phyloP scores from a whole-genome alignment of 2,797 vertebrate genomes.

The Eutrigla gurnardus region DNA sequence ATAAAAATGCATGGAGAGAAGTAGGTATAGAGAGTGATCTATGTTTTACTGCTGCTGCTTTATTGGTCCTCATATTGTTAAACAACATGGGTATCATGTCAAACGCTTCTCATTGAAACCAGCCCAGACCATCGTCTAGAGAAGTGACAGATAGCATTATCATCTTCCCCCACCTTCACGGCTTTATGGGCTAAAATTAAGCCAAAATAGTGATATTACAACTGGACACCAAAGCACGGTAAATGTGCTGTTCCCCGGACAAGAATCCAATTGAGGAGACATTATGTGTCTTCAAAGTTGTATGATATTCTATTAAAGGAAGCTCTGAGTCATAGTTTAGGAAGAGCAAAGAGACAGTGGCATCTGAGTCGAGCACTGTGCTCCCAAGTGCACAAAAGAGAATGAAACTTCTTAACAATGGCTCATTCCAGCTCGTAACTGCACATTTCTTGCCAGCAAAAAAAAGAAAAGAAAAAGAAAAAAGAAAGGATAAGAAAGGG shows the following conservation, averaged over 20 bases:
- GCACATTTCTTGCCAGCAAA: slow-evolving; percentile 25
- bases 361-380: background rate
- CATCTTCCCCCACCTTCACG: slow-evolving; percentile 30
- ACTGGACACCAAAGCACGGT: slow-evolving; percentile 13
- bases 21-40: too few species aligned
- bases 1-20: too few species aligned
- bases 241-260: slow-evolving; percentile 1
- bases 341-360: background rate
- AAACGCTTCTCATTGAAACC: slow-evolving; percentile 26
- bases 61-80: slow-evolving; percentile 16
- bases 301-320: slow-evolving; percentile 13
- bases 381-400: slow-evolving; percentile 10
- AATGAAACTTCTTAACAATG: slow-evolving; percentile 25
- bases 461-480: slow-evolving; percentile 28
- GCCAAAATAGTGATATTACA: slow-evolving; percentile 16
- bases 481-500: too few species aligned
- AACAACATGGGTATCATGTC: slow-evolving; percentile 22
- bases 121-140: slow-evolving; percentile 17
- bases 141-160: slow-evolving; percentile 42
- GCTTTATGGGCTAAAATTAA: slow-evolving; percentile 33
- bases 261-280: slow-evolving; percentile 2
- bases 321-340: background rate
- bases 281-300: slow-evolving; percentile 26
- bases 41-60: slow-evolving; percentile 17
- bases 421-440: slow-evolving; percentile 30